Evolutionary conservation across 2,888 invertebrate genomes (phyloP).

Genomic region (Spialia ferax): DNA sequence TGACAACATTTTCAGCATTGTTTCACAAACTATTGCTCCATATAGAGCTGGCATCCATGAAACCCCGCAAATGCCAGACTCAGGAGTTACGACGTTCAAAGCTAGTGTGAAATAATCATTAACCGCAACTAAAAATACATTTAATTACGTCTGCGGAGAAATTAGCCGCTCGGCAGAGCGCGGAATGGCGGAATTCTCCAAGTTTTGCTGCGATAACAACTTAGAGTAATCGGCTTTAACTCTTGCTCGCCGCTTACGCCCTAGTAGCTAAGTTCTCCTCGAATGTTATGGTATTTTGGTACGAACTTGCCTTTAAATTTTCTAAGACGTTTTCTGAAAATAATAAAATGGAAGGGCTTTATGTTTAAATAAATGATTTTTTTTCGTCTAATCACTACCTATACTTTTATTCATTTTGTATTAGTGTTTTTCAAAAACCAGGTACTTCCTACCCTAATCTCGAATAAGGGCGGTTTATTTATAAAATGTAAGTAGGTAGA

Average conservation of each 20-base stretch:
- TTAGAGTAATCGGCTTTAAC: constrained; percentile 70
- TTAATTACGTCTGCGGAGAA: constrained; percentile 52
- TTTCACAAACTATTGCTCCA: neutral
- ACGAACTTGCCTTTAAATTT: neutral
- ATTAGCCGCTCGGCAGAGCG: constrained; percentile 52
- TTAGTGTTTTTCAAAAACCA: too few species aligned
- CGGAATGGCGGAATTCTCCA: constrained; percentile 52
- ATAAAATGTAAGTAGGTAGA: too few species aligned
- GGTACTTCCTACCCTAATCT: too few species aligned
- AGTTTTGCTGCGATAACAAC: constrained; percentile 54
- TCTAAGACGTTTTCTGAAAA: too few species aligned
- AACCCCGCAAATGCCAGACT: constrained; percentile 25
- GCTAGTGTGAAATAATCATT: constrained; percentile 47
- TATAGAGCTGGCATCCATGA: neutral
- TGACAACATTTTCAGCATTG: neutral
- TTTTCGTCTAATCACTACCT: too few species aligned
- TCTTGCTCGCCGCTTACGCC: constrained; percentile 15
- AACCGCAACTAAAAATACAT: constrained; percentile 53
- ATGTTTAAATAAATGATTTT: too few species aligned
- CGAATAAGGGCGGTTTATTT: too few species aligned
- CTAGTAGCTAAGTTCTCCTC: constrained; percentile 13
- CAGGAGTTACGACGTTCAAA: constrained; percentile 19
- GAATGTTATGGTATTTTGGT: constrained; percentile 11
- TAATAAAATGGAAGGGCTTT: too few species aligned
- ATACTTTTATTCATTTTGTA: too few species aligned